Conservation (phyloP, 2,888 invertebrate species). For the Drosophila mulleri region DNA sequence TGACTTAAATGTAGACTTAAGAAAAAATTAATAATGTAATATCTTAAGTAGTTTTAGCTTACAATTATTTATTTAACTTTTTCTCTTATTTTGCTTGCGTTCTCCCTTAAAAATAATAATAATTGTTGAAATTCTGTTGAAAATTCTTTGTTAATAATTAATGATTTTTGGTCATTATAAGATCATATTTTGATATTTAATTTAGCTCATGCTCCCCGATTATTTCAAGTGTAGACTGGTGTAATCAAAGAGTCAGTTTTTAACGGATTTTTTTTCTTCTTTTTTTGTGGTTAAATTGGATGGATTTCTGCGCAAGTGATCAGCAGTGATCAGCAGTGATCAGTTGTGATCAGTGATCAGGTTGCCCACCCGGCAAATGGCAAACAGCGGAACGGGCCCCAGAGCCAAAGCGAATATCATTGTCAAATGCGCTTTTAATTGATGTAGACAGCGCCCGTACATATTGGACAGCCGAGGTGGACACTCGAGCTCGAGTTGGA, state of each 20-base stretch:
- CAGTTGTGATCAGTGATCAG: conserved; percentile 39
- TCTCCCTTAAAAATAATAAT: background rate
- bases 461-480: conserved; percentile 74
- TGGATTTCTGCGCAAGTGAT: conserved; percentile 35
- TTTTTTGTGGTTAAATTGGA: conserved; percentile 35
- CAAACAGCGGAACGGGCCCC: conserved; percentile 13
- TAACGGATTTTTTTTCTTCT: conserved; percentile 1
- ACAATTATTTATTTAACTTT: background rate
- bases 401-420: conserved; percentile 68
- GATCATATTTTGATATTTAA: background rate
- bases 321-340: conserved; percentile 18
- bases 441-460: conserved; percentile 78
- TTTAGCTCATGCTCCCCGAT: background rate
- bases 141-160: background rate
- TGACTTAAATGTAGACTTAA: too few species aligned
- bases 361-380: conserved; percentile 46
- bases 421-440: conserved; percentile 82
- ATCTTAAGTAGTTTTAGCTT: too few species aligned
- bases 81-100: background rate
- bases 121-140: background rate
- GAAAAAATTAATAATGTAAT: too few species aligned
- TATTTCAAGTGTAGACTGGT: conserved; percentile 22
- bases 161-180: background rate
- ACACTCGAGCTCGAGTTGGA: conserved; percentile 53
- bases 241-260: conserved; percentile 29